phyloP scores from a whole-genome alignment of 2,797 vertebrate species.

The Sebastes nivosus region DNA sequence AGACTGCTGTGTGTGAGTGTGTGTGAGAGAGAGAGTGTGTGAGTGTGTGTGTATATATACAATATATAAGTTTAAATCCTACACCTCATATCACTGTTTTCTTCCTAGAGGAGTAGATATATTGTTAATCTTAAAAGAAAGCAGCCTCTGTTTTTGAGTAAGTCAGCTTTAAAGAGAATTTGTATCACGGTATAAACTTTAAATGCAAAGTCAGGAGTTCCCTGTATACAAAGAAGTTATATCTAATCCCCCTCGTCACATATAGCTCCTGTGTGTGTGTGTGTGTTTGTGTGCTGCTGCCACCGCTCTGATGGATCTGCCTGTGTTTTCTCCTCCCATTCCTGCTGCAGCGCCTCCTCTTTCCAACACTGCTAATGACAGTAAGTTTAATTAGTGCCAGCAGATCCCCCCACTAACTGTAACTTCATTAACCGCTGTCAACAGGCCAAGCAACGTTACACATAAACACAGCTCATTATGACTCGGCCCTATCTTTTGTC shows the following conservation, averaged over 20 bases:
- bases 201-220: constrained; percentile 49
- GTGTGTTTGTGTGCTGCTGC: constrained; percentile 21
- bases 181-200: constrained; percentile 36
- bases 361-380: constrained; percentile 78
- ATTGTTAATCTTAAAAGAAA: constrained; percentile 27
- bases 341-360: constrained; percentile 61
- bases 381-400: constrained; percentile 83
- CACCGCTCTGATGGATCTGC: constrained; percentile 57
- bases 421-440: constrained; percentile 85
- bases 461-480: constrained; percentile 86
- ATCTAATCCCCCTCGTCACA: constrained; percentile 32
- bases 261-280: constrained; percentile 13
- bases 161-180: constrained; percentile 31
- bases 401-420: constrained; percentile 80
- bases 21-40: not conserved
- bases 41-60: not conserved
- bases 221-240: not conserved
- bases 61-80: constrained; percentile 17
- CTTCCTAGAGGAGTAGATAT: constrained; percentile 8
- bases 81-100: constrained; percentile 7
- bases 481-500: constrained; percentile 67
- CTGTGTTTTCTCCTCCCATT: constrained; percentile 52
- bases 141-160: constrained; percentile 24
- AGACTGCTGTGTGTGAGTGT: not conserved
- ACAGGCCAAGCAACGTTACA: constrained; percentile 81